phyloP scores from a whole-genome alignment of 2,113 vertebrate species.

The Salvator merianae region DNA sequence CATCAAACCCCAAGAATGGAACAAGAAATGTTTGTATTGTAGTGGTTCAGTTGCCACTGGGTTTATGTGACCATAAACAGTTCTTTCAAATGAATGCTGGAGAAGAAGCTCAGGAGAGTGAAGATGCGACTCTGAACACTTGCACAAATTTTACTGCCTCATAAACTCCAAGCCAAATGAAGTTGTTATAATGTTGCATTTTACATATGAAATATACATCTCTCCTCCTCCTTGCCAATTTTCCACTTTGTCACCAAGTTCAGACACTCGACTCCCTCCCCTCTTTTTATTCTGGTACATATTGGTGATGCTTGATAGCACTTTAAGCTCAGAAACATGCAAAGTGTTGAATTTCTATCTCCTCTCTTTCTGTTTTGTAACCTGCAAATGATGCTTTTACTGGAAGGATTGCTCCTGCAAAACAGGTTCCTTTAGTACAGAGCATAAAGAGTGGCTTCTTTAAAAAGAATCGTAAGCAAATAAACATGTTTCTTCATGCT shows the following conservation, averaged over 20 bases:
- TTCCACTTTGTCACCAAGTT: constrained; percentile 17
- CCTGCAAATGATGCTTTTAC: not conserved
- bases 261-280: not conserved
- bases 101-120: constrained; percentile 59
- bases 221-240: constrained; percentile 29
- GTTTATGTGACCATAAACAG: constrained; percentile 75
- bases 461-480: not conserved
- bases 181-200: constrained; percentile 66
- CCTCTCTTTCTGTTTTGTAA: not conserved
- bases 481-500: constrained; percentile 2
- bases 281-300: not conserved
- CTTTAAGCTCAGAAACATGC: not conserved
- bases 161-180: constrained; percentile 70
- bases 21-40: constrained; percentile 64
- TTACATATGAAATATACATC: constrained; percentile 68
- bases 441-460: not conserved
- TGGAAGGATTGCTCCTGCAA: not conserved
- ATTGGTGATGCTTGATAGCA: constrained; percentile 12
- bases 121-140: constrained; percentile 62
- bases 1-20: not conserved
- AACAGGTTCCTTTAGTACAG: not conserved
- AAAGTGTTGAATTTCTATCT: not conserved
- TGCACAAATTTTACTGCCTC: constrained; percentile 63
- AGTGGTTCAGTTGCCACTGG: constrained; percentile 64
- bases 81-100: constrained; percentile 71